A percentile compares a stretch with the other conserved stretches of the same genome.
phyloP scores from a whole-genome alignment of 2,888 invertebrate genomes.

The Dendrolimus pini region DNA sequence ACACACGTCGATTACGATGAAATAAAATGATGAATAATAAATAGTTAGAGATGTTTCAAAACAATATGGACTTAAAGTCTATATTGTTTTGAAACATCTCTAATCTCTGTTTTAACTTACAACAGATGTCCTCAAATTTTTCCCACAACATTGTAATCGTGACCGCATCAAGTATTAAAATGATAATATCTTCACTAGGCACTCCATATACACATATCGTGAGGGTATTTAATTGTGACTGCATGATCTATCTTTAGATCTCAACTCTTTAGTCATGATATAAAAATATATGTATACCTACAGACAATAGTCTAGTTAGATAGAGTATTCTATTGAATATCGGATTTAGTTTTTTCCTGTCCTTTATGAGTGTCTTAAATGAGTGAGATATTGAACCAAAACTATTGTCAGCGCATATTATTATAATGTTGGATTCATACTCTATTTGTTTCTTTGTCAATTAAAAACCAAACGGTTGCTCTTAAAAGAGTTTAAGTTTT shows the following conservation, averaged over 20 bases:
- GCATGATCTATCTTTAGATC: slow-evolving; percentile 39
- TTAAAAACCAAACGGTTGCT: too few species aligned
- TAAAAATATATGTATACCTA: background rate
- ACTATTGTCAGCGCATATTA: too few species aligned
- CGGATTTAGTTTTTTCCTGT: too few species aligned
- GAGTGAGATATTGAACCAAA: too few species aligned
- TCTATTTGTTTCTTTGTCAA: too few species aligned
- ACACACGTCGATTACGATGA: background rate
- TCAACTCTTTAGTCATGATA: slow-evolving; percentile 12
- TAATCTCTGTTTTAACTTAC: background rate
- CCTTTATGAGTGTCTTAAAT: too few species aligned
- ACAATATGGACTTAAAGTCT: too few species aligned
- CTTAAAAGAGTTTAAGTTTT: too few species aligned
- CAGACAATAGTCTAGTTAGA: background rate
- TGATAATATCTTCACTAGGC: slow-evolving; percentile 47
- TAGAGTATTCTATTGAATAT: too few species aligned
- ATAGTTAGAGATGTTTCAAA: too few species aligned
- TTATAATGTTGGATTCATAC: too few species aligned
- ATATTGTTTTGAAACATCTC: too few species aligned
- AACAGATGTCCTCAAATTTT: slow-evolving; percentile 35
- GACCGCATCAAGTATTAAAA: slow-evolving; percentile 52
- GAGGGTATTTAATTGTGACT: slow-evolving; percentile 48
- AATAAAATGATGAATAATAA: background rate
- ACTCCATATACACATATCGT: slow-evolving; percentile 41
- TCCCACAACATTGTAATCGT: slow-evolving; percentile 63